phyloP scores from a whole-genome alignment of 37 sponge, comb jelly and placozoan species.

The Aphrocallistes beatrix region DNA sequence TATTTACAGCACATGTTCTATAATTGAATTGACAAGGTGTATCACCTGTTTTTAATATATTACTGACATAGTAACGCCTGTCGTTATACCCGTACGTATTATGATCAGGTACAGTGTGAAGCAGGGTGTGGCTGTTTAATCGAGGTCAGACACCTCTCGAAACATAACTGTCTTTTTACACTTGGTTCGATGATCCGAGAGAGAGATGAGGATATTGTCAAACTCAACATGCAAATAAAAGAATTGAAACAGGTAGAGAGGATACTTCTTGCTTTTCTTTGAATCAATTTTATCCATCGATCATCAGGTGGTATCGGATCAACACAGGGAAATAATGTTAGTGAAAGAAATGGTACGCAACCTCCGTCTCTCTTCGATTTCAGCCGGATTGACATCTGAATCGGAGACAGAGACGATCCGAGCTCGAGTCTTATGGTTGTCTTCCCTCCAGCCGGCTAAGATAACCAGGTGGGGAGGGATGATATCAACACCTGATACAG shows the following conservation, averaged over 20 bases:
- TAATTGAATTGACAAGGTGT: too few species aligned
- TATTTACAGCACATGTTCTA: too few species aligned
- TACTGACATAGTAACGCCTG: too few species aligned
- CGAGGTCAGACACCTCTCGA: neutral
- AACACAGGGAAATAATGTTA: constrained; percentile 39
- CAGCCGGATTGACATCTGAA: constrained; percentile 11
- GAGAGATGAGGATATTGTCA: neutral
- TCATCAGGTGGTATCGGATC: constrained; percentile 15
- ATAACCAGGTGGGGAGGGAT: constrained; percentile 92
- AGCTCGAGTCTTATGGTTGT: constrained; percentile 54
- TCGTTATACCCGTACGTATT: too few species aligned
- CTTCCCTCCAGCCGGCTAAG: constrained; percentile 44
- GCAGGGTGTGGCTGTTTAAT: constrained; percentile 74
- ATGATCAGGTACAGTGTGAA: constrained; percentile 34
- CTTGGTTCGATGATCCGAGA: neutral
- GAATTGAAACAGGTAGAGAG: constrained; percentile 4
- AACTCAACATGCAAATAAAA: neutral
- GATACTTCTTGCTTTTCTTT: too few species aligned
- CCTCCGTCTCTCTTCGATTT: constrained; percentile 32
- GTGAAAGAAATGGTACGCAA: constrained; percentile 63
- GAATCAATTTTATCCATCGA: too few species aligned
- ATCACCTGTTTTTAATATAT: too few species aligned
- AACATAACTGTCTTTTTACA: neutral
- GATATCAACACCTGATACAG: constrained; percentile 88
- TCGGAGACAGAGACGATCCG: constrained; percentile 59